Evolutionary conservation across 1,140 invertebrate genomes (phyloP), one percentile per base, ranked within the genome.

Genomic region (Megalopta genalis): DNA sequence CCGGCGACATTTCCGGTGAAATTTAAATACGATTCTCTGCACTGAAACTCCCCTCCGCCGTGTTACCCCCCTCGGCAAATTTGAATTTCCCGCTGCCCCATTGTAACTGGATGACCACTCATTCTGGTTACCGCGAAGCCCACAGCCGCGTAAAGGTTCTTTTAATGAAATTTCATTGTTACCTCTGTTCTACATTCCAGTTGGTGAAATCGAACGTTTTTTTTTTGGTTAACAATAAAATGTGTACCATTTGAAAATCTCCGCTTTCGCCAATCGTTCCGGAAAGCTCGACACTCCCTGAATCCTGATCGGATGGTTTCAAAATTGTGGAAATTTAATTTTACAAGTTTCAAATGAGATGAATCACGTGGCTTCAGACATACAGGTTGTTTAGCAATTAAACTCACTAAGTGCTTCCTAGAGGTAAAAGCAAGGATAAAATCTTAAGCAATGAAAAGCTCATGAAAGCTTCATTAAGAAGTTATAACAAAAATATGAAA

Each of bases 131-230:
- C 46, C 59, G 37, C 7, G 32, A 27, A 10, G 27, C 57, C 10
- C 18, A 10, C 42, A 16, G n/a, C 8, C 39, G 37, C 6, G 32
- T 42, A 46, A 64, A 78, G 12, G 37, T 18, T 7, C 23, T 25
- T 72, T 72, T 78, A 78, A 78, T 78, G 69, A 78, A 78, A 72
- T 72, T 78, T 72, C 68, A 72, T 72, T 65, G 76, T 54, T 42
- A 72, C 69, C 60, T 9, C 27, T 16, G 23, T 18, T 42, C 18
- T 25, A 16, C 27, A 16, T n/a, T 57, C 37, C 52, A 39, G 6
- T 16, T 5, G 18, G 8, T 7, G 9, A 69, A 70, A 77, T 71
- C 59, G 57, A 64, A 68, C 27, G 25, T 27, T 6, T 32, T 27
- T 32, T 18, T 18, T 52, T 66, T 18, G 4, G 60, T 63, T 63